Base-by-base conservation (phyloP, 2,888 invertebrate genomes). In the Drosophila nigritarsus region DNA sequence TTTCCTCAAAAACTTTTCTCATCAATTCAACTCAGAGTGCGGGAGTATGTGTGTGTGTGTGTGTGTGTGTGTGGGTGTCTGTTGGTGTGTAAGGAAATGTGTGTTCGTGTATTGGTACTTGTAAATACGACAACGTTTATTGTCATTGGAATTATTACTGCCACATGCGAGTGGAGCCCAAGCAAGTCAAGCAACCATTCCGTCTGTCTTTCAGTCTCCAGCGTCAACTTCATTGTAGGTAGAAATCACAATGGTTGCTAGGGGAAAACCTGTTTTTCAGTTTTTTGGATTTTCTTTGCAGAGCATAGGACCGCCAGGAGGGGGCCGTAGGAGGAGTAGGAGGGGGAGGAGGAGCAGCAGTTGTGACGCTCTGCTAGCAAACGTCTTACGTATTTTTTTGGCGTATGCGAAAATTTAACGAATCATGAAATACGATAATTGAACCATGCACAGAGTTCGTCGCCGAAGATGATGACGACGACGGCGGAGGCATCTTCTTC, bases 401-500 rank as follows among this genome's bases (percentile, higher is more conserved):
- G 81, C 84, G 87, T 83, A 91, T 92, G 90, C 89, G 90, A 92
- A 87, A 87, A 91, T 90, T 91, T 92, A 91, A 91, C 91, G 92
- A 91, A 92, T 91, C 91, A 91, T 92, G 91, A 91, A 91, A 91
- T 92, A 90, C 90, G 90, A 92, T 92, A 91, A 91, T 91, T 91
- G 91, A 92, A 91, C 90, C 92, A 91, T 92, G 90, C 92, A 91
- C 87, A 89, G 90, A 89, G 86, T 87, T 87, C 81, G 79, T 87
- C 89, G 73, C 65, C 60, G 76, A 60, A 78, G 65, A 65, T 60
- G 60, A 0, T 45, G 66, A 55, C 51, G 64, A n/a, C 53, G 61
- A 64, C 48, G 60, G 70, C 64, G 53, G 32, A 71, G 68, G 63
- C 83, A 78, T 71, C 83, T 71, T 70, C 64, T 66, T 69, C 64